Base-by-base conservation (phyloP, 2,797 vertebrate species). In the Anomalospiza imberbis region DNA sequence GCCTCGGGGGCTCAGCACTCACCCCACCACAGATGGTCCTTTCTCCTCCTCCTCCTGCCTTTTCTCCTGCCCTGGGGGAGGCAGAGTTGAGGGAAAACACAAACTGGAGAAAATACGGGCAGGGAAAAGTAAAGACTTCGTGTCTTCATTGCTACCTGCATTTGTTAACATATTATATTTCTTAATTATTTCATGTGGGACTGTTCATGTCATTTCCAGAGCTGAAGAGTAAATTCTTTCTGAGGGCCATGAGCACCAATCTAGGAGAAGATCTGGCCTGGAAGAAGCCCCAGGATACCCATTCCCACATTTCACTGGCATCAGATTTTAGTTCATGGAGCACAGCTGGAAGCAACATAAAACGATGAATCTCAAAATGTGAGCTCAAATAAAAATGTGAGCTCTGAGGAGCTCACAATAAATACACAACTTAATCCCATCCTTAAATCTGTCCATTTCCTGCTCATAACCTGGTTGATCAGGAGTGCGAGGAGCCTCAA, bases 21-120 rank as follows among this genome's bases (percentile, higher is more conserved):
- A 58, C 87, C 75, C 82, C 84, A 58, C 83, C 92, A 74, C 82
- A 93, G 94, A 82, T 90, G 95, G 54, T 63, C 47, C 85, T 65
- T 28, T 42, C 80, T 84, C 86, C 48, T 29, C 51, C 74, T 80
- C 85, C 51, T 83, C 71, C 66, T 90, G 34, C 53, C 61, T 82
- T 88, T 82, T 10, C 42, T 63, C 55, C 94, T 75, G 22, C 71
- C 76, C 60, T 47, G 67, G 21, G 67, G 85, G 66, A 70, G 55
- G 58, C 9, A 8, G 68, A 76, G 53, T 3, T 26, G 48, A 61
- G 57, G 31, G 74, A 53, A 86, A 66, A 29, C 17, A 63, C 25
- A 21, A 34, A 17, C 38, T 15, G 47, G 61, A 42, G 20, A 50
- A 93, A 78, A 61, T 20, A 53, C 0, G 21, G 15, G 7, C 62